These are phyloP conservation scores for Hipposideros larvatus DNA, from an alignment of 2,797 vertebrate species.

Conservation along the genomic window DNA sequence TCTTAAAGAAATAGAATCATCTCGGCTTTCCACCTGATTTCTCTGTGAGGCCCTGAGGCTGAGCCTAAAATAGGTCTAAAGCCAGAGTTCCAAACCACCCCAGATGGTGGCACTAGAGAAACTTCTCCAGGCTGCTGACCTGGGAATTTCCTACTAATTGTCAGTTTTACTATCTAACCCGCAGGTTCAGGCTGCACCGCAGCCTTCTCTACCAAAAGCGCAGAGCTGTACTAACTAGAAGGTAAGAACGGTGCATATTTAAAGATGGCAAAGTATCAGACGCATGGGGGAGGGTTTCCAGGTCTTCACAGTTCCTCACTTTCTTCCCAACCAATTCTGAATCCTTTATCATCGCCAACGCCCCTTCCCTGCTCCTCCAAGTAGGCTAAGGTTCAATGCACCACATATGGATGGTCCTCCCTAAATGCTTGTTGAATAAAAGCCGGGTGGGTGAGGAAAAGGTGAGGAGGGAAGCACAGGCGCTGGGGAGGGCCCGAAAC, in stretches of 20 bases:
- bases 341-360: not conserved
- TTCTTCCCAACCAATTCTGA: not conserved
- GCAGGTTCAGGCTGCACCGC: not conserved
- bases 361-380: not conserved
- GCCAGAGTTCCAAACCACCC: not conserved
- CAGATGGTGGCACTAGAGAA: not conserved
- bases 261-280: not conserved
- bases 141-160: not conserved
- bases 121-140: slow-evolving; percentile 30
- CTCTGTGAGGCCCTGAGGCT: not conserved
- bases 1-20: slow-evolving; percentile 24
- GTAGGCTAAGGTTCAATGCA: not conserved
- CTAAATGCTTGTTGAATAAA: not conserved
- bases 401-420: not conserved
- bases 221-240: not conserved
- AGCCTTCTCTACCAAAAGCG: not conserved
- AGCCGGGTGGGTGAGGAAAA: rapidly evolving
- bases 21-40: slow-evolving; percentile 27
- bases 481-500: not conserved
- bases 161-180: not conserved
- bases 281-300: not conserved
- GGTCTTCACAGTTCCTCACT: not conserved
- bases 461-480: not conserved
- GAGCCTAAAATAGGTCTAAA: slow-evolving; percentile 10
- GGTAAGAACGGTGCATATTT: not conserved